Base-by-base conservation (phyloP, 2,797 vertebrate genomes). In the Botia almorhae region DNA sequence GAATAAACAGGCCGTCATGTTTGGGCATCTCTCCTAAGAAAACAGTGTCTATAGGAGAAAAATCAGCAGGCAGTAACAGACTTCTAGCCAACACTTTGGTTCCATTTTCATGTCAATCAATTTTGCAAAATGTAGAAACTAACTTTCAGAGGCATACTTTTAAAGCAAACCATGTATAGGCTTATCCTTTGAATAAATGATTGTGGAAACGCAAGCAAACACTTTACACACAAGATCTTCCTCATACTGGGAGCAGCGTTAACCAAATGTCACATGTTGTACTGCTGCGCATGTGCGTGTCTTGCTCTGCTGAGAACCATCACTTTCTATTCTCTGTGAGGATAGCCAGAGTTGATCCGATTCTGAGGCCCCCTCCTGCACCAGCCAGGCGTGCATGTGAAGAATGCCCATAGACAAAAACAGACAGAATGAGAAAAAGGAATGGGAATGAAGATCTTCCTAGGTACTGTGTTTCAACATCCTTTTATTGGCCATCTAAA, bases 401-500 rank as follows among this genome's bases (percentile, higher is more conserved):
- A 12, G 19, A 39, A 65, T 43, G 23, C 36, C 43, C 14, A 13
- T 19, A 63, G 46, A 63, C 19, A 74, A 48, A 74, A 72, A 82
- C 16, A 19, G 23, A 63, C 36, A 78, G 53, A 82, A 74, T 23
- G 19, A 39, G 58, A 58, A 14, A 72, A 74, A 63, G 46, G 56
- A 8, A 61, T 61, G 5, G 29, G 53, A 67, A 17, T 29, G 48
- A 8, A 29, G 53, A 56, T 36, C 50, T 78, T 69, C 53, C 56
- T 36, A 70, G 83, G 76, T 84, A 76, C 91, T 87, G 91, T 91
- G 84, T 90, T 93, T 94, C 91, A 92, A 89, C 90, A 91, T 89
- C 81, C 85, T 90, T 95, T 96, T 95, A 96, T 94, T 94, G 93
- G 90, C 88, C 90, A 92, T 64, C 79, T 95, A 95, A 96, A 96